These are phyloP conservation scores for Batillaria attramentaria DNA, from an alignment of 1,140 invertebrate species.

Conservation along the genomic window DNA sequence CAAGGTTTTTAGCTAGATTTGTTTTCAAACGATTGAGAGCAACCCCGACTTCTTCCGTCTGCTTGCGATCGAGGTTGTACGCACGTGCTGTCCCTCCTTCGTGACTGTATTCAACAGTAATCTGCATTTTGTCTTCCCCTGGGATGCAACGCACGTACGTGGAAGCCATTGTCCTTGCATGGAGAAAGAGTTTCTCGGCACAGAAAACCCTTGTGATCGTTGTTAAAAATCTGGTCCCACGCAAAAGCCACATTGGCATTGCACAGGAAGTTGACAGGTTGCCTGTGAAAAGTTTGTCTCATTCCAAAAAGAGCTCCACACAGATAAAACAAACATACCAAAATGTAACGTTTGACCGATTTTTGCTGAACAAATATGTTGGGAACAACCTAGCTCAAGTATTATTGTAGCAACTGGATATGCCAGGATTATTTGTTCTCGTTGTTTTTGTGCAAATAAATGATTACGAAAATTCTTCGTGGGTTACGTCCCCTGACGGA, in stretches of 20 bases:
- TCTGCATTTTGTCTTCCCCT: slow-evolving; percentile 50
- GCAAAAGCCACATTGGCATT: slow-evolving; percentile 16
- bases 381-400: no score
- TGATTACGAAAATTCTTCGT: no score
- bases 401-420: no score
- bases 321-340: neutral
- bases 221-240: neutral
- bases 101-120: slow-evolving; percentile 46
- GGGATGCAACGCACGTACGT: slow-evolving; percentile 46
- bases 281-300: slow-evolving; percentile 1
- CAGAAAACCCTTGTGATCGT: neutral
- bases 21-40: slow-evolving; percentile 41
- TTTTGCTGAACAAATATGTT: no score
- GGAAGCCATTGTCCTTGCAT: slow-evolving; percentile 43
- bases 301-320: neutral
- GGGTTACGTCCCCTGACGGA: no score
- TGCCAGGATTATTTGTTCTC: no score
- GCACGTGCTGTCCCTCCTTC: slow-evolving; percentile 29
- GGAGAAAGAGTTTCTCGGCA: neutral
- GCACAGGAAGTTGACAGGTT: slow-evolving; percentile 27
- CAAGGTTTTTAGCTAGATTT: slow-evolving; percentile 45
- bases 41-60: slow-evolving; percentile 52
- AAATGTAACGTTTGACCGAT: neutral
- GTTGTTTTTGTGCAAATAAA: no score
- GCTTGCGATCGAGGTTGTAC: slow-evolving; percentile 49